These are phyloP conservation scores for Calosoma granatense DNA, from an alignment of 1,140 invertebrate genomes.

Conservation along the genomic window DNA sequence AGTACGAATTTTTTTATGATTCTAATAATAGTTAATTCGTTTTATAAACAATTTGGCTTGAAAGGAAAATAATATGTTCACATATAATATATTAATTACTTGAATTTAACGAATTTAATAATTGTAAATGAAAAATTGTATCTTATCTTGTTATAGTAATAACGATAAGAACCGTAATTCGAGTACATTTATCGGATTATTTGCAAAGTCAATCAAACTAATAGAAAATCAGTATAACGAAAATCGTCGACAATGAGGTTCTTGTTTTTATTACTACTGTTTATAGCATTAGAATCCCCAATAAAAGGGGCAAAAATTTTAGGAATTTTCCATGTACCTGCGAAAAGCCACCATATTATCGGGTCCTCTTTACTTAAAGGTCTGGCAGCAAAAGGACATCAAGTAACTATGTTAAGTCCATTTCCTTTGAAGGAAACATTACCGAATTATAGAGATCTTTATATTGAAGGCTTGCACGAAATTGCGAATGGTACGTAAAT, in stretches of 20 bases:
- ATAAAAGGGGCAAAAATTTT: constrained; percentile 29
- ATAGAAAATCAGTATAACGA: neutral
- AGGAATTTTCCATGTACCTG: constrained; percentile 37
- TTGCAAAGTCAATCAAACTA: too few species aligned
- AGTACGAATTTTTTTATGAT: too few species aligned
- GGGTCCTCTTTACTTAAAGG: constrained; percentile 41
- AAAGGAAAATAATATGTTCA: too few species aligned
- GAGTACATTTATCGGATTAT: too few species aligned
- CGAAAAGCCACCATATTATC: constrained; percentile 45
- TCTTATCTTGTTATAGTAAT: too few species aligned
- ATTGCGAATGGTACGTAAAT: constrained; percentile 11
- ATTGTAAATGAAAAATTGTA: too few species aligned
- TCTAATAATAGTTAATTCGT: too few species aligned
- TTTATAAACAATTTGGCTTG: too few species aligned
- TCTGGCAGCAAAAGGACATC: constrained; percentile 42
- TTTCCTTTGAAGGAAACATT: constrained; percentile 37
- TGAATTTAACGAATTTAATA: too few species aligned
- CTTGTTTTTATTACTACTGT: neutral
- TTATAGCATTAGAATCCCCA: neutral
- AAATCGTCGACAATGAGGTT: neutral
- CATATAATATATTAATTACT: too few species aligned
- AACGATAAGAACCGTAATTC: too few species aligned
- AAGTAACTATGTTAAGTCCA: constrained; percentile 43
- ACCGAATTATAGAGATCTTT: constrained; percentile 41
- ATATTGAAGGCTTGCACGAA: constrained; percentile 8